Evolutionary conservation across 2,888 invertebrate species (phyloP), one percentile per base, ranked within the genome.

Genomic region (Allolobophora icterica): DNA sequence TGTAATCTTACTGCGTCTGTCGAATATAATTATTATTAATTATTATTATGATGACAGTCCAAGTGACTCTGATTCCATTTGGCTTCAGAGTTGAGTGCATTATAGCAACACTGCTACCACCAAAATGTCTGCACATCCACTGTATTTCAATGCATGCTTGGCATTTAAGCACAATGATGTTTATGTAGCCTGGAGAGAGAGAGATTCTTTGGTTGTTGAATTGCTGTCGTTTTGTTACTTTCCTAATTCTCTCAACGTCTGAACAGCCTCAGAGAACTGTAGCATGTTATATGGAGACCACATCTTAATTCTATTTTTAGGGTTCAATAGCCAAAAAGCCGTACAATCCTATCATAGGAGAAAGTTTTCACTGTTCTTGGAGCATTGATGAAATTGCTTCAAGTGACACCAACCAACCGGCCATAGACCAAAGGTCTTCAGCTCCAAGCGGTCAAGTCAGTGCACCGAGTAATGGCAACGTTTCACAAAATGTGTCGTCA

Each of bases 271-370:
- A n/a, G 71, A 71, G 30, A 71, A 71, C 71, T 71, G 71, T 71
- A 71, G 30, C 13, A 71, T n/a, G 1, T 71, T n/a, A 71, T 71
- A 71, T 11, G n/a, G 6, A 71, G 71, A 71, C 52, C 21, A 4
- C 17, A 71, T 8, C n/a, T 71, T n/a, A n/a, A n/a, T 71, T 71
- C n/a, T 71, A 2, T 30, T 30, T 71, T 71, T 89, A 95, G 95
- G 95, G 95, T 34, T 94, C 95, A 13, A 93, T 95, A 84, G 96
- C 96, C 84, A 96, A 96, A 94, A 96, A 96, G 93, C 96, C 96
- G 0, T 96, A 96, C 94, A 96, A 96, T 93, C 96, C 96, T 4
- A 95, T 96, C 84, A 95, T 96, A 89, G 96, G 96, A 6, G 96
- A 96, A 94, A 95, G 95, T 45, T 96, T 96, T 94, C 95, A 95